Evolutionary conservation across 2,888 invertebrate genomes (phyloP).

Genomic region (Arrhopalites spinosus): DNA sequence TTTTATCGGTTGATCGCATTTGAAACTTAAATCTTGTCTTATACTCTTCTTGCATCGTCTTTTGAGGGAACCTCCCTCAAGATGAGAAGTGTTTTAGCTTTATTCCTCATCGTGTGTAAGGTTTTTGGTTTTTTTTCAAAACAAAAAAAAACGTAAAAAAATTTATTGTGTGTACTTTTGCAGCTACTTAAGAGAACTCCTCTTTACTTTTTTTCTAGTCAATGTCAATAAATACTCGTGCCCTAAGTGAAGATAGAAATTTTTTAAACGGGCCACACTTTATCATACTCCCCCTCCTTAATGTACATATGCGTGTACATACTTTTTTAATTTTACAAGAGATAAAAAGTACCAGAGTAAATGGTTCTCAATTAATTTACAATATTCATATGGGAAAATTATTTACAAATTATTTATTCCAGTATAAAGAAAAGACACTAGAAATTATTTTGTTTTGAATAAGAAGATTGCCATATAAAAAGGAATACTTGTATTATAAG

Average conservation of each 20-base stretch:
- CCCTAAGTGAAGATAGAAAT: neutral
- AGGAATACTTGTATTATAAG: too few species aligned
- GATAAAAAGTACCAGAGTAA: too few species aligned
- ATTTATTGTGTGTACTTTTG: slow-evolving; percentile 15
- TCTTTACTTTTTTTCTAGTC: neutral
- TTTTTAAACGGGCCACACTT: too few species aligned
- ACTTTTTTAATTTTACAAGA: too few species aligned
- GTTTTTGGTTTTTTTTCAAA: neutral
- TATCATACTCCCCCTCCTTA: too few species aligned
- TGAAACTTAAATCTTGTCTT: slow-evolving; percentile 35
- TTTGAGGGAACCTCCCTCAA: slow-evolving; percentile 23
- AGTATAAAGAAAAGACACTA: too few species aligned
- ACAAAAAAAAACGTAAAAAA: neutral
- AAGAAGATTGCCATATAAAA: too few species aligned
- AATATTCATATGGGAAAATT: too few species aligned
- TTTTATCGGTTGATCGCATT: slow-evolving; percentile 43
- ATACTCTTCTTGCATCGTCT: neutral
- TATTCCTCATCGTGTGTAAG: neutral
- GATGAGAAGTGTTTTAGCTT: slow-evolving; percentile 27
- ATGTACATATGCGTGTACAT: too few species aligned
- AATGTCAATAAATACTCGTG: slow-evolving; percentile 26
- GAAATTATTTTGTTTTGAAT: too few species aligned
- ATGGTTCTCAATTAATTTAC: too few species aligned
- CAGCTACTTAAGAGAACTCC: slow-evolving; percentile 4
- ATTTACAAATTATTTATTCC: too few species aligned